Percentiles rank a stretch among this genome's conserved stretches.
These are phyloP conservation scores for Megalurothrips usitatus DNA, from an alignment of 2,888 invertebrate species.

Conservation along the genomic window DNA sequence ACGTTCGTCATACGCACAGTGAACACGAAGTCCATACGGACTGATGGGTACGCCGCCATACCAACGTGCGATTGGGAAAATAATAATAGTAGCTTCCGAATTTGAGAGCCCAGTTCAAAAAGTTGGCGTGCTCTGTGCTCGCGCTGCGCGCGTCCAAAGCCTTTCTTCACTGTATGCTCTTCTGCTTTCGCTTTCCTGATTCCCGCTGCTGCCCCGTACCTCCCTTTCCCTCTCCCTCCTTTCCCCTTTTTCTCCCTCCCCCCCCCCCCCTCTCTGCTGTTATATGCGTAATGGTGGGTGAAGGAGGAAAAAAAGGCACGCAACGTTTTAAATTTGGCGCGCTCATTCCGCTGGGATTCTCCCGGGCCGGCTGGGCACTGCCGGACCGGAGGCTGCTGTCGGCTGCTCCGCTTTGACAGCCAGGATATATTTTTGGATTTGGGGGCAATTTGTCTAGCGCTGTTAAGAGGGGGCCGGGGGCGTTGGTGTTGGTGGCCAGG, in stretches of 20 bases:
- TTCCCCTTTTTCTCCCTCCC: neutral
- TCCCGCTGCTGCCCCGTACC: neutral
- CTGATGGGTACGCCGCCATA: too few relatives aligned
- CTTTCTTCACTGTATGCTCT: neutral
- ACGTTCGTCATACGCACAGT: neutral
- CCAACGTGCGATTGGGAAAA: too few relatives aligned
- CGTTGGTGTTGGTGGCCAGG: neutral
- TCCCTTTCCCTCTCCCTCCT: too few relatives aligned
- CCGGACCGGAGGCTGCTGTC: neutral
- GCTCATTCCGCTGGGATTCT: neutral
- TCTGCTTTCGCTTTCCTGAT: neutral
- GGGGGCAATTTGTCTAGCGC: neutral
- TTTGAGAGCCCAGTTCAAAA: too few relatives aligned
- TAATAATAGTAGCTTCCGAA: too few relatives aligned
- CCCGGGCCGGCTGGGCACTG: neutral
- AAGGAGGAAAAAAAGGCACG: neutral
- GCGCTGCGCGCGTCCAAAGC: too few relatives aligned
- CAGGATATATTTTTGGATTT: slow-evolving; percentile 18
- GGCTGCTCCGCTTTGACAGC: neutral
- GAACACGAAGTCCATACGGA: too few relatives aligned
- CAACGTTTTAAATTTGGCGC: slow-evolving; percentile 3
- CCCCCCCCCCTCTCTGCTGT: too few relatives aligned
- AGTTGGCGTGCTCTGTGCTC: too few relatives aligned
- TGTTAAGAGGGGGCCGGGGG: neutral
- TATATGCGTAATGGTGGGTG: neutral